Percentiles rank a stretch among this genome's conserved stretches.
phyloP scores from a whole-genome alignment of 2,888 invertebrate genomes.

The Ormyrus nitidulus region DNA sequence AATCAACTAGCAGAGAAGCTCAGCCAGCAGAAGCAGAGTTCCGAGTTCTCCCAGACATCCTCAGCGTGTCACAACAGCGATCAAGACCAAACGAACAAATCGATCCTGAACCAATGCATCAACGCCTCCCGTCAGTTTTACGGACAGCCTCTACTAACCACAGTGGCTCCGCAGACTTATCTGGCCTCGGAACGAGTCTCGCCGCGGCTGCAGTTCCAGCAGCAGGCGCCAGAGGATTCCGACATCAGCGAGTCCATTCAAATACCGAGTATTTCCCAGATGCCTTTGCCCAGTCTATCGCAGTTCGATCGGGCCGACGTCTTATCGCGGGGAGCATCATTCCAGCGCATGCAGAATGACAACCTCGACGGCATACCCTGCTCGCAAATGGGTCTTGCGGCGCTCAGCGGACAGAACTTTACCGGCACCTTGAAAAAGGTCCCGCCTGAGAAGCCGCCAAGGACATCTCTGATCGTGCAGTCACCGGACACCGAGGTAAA shows the following conservation, averaged over 20 bases:
- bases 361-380: constrained; percentile 61
- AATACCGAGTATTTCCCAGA: constrained; percentile 69
- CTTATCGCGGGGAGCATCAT: constrained; percentile 64
- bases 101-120: constrained; percentile 53
- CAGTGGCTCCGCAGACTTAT: constrained; percentile 60
- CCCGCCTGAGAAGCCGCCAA: constrained; percentile 73
- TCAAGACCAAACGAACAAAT: constrained; percentile 56
- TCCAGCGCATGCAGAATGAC: constrained; percentile 59
- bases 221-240: constrained; percentile 60
- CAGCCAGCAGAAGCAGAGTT: constrained; percentile 58
- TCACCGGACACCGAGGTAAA: constrained; percentile 73
- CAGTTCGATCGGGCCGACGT: constrained; percentile 70
- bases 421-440: constrained; percentile 73
- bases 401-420: constrained; percentile 58
- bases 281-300: constrained; percentile 68
- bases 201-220: constrained; percentile 64
- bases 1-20: constrained; percentile 67
- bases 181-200: constrained; percentile 64
- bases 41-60: constrained; percentile 59
- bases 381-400: constrained; percentile 54
- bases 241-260: constrained; percentile 48
- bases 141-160: constrained; percentile 63
- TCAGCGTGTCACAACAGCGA: constrained; percentile 9
- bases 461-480: constrained; percentile 72
- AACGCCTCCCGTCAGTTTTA: constrained; percentile 57